Conservation (phyloP, 2,888 invertebrate species). For the Blastobasis lacticolella region DNA sequence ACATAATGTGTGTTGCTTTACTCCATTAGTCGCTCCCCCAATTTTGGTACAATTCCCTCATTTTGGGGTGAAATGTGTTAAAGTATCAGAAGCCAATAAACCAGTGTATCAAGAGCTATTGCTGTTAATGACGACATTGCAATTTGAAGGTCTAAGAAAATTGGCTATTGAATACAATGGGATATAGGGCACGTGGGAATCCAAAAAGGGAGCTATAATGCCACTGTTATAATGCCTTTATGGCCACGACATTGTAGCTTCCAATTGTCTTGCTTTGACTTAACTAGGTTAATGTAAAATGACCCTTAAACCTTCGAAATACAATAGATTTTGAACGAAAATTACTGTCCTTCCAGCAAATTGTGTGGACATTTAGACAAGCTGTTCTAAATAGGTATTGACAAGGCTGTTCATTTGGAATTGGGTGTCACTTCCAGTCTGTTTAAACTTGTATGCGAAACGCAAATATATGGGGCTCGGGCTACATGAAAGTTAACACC, state of each 20-base stretch:
- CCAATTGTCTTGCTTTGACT: too few relatives aligned
- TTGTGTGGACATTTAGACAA: slow-evolving; percentile 13
- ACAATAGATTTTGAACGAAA: too few relatives aligned
- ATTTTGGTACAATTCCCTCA: slow-evolving; percentile 27
- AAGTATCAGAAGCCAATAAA: slow-evolving; percentile 27
- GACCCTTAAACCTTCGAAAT: too few relatives aligned
- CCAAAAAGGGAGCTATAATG: slow-evolving; percentile 26
- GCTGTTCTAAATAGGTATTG: slow-evolving; percentile 12
- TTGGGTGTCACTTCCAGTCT: slow-evolving; percentile 13
- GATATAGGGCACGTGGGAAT: slow-evolving; percentile 38
- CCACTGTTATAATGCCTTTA: slow-evolving; percentile 26
- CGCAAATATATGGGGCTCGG: slow-evolving; percentile 8
- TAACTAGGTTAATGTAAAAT: too few relatives aligned
- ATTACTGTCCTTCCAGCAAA: neutral
- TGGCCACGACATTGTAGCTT: slow-evolving; percentile 22
- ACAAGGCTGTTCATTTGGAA: slow-evolving; percentile 20
- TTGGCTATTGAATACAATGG: slow-evolving; percentile 32
- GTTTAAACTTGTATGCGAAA: neutral
- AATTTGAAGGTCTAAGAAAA: slow-evolving; percentile 18
- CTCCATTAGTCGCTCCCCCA: slow-evolving; percentile 45
- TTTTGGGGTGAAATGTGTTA: slow-evolving; percentile 48
- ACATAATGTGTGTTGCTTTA: slow-evolving; percentile 34
- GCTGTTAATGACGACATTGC: neutral
- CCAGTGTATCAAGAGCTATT: slow-evolving; percentile 28
- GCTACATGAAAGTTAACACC: neutral